Conservation (phyloP, 2,888 invertebrate species). For the Neoascia interrupta region DNA sequence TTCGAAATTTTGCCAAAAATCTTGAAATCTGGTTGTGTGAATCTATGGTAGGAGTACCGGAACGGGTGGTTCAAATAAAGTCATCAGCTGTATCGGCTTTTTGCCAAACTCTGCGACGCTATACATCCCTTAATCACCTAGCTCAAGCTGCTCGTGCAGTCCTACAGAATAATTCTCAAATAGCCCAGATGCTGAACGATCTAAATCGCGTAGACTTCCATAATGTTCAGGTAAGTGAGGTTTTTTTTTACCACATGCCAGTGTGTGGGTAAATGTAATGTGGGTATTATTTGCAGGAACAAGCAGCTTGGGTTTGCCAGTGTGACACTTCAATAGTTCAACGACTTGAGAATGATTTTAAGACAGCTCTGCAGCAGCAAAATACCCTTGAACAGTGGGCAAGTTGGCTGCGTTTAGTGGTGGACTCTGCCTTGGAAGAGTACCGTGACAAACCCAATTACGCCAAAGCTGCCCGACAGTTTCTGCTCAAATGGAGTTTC, state of each 20-base stretch:
- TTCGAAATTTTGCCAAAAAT: constrained; percentile 95
- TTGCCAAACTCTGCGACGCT: constrained; percentile 95
- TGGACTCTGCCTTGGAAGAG: constrained; percentile 92
- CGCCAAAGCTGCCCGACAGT: constrained; percentile 92
- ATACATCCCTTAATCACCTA: constrained; percentile 98
- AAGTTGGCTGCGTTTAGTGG: constrained; percentile 96
- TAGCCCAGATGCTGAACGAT: constrained; percentile 97
- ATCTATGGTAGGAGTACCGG: constrained; percentile 91
- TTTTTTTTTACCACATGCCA: background rate
- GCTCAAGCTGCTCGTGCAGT: constrained; percentile 94
- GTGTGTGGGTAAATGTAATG: background rate
- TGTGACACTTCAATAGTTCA: constrained; percentile 91
- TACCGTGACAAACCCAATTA: constrained; percentile 91
- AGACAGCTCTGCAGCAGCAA: constrained; percentile 93
- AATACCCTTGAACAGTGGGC: constrained; percentile 99
- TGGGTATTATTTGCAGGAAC: constrained; percentile 77
- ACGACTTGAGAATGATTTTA: constrained; percentile 94
- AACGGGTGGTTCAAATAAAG: constrained; percentile 90
- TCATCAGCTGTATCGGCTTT: constrained; percentile 93
- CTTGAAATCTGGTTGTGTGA: constrained; percentile 94
- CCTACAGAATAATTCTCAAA: constrained; percentile 95
- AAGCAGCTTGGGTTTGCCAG: constrained; percentile 99
- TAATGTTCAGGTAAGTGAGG: constrained; percentile 92
- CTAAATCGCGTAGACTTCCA: constrained; percentile 98
- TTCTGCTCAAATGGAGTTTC: constrained; percentile 99